phyloP scores from a whole-genome alignment of 2,113 vertebrate species.

The Sinocyclocheilus grahami region DNA sequence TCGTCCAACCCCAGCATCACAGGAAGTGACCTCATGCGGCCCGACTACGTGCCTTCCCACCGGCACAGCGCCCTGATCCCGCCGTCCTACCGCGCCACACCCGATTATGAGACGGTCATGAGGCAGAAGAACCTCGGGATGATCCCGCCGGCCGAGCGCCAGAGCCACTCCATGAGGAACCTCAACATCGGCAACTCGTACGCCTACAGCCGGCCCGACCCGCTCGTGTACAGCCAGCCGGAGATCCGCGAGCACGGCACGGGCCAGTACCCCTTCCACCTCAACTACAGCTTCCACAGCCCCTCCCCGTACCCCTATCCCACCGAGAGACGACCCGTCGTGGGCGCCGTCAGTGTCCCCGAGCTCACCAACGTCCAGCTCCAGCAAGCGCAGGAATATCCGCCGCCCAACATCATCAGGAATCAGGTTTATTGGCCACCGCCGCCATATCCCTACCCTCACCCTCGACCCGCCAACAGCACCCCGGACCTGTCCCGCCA shows the following conservation, averaged over 20 bases:
- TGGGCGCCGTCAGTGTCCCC: constrained; percentile 93
- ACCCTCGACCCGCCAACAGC: constrained; percentile 92
- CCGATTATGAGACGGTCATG: constrained; percentile 97
- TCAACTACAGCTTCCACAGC: constrained; percentile 93
- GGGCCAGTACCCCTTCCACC: constrained; percentile 84
- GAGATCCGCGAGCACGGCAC: constrained; percentile 90
- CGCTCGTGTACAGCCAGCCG: constrained; percentile 96
- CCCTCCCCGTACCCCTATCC: constrained; percentile 88
- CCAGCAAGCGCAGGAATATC: constrained; percentile 94
- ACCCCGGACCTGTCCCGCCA: constrained; percentile 95
- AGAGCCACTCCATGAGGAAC: constrained; percentile 95
- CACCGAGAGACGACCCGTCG: constrained; percentile 84
- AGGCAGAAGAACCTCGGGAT: constrained; percentile 86
- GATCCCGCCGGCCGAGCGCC: constrained; percentile 81
- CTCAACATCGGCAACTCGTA: constrained; percentile 91
- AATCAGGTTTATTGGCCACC: constrained; percentile 94
- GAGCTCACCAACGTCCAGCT: constrained; percentile 95
- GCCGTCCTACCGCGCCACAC: constrained; percentile 94
- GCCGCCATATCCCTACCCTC: constrained; percentile 85
- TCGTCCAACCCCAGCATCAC: constrained; percentile 98
- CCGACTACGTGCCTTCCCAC: constrained; percentile 89
- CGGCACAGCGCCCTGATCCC: constrained; percentile 93
- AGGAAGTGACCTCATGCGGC: constrained; percentile 87
- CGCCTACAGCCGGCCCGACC: constrained; percentile 91
- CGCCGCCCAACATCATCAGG: constrained; percentile 90